phyloP scores from a whole-genome alignment of 2,888 invertebrate species.

The Apeira syringaria region DNA sequence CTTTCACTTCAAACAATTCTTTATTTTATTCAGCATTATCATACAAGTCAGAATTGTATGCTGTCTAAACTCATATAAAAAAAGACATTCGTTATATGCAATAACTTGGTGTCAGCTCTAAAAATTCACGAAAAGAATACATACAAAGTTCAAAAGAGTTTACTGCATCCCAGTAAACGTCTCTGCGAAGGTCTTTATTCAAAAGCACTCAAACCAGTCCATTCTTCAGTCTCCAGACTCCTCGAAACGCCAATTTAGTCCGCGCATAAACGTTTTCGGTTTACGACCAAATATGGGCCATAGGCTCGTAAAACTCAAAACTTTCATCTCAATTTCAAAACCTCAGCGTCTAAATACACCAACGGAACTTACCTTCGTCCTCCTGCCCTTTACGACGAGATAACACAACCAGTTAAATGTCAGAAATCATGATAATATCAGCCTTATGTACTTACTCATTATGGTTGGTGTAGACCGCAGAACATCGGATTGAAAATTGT shows the following conservation, averaged over 20 bases:
- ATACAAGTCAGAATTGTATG: too few species aligned
- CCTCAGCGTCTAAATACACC: slow-evolving; percentile 51
- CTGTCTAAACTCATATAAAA: too few species aligned
- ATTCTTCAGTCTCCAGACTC: slow-evolving; percentile 23
- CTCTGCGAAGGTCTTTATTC: slow-evolving; percentile 1
- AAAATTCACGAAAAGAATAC: too few species aligned
- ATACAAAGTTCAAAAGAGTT: too few species aligned
- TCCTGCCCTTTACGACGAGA: slow-evolving; percentile 55
- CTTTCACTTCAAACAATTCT: too few species aligned
- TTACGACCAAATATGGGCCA: slow-evolving; percentile 32
- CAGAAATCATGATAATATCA: slow-evolving; percentile 18
- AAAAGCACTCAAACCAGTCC: slow-evolving; percentile 12
- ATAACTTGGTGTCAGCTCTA: too few species aligned
- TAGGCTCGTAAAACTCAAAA: slow-evolving; percentile 34
- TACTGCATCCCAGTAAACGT: not conserved
- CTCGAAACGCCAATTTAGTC: slow-evolving; percentile 27
- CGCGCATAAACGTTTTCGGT: slow-evolving; percentile 21
- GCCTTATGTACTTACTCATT: slow-evolving; percentile 19
- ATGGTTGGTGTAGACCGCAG: slow-evolving; percentile 29
- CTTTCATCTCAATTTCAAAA: slow-evolving; percentile 50
- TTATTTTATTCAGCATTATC: too few species aligned
- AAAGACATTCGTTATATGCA: too few species aligned
- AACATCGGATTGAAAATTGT: slow-evolving; percentile 30
- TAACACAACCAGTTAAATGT: slow-evolving; percentile 25
- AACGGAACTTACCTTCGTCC: slow-evolving; percentile 53